A percentile compares a stretch with the other conserved stretches of the same genome.
Evolutionary conservation across 2,797 vertebrate genomes (phyloP).

Genomic region (Numenius phaeopus): DNA sequence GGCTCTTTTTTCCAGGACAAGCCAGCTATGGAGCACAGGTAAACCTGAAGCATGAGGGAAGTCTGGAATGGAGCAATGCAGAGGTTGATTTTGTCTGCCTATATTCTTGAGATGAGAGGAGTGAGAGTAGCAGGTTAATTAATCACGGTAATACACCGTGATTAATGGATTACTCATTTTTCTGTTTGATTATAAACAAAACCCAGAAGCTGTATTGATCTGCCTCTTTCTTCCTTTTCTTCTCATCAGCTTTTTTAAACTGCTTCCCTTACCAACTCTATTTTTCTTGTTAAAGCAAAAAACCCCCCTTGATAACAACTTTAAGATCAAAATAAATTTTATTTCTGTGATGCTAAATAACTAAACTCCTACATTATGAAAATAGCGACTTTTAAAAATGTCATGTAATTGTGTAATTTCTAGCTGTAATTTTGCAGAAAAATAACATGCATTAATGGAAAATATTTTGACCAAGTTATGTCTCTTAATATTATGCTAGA

Average conservation of each 20-base stretch:
- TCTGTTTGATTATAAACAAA: not conserved
- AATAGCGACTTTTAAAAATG: not conserved
- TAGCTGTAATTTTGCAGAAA: not conserved
- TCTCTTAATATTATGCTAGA: not conserved
- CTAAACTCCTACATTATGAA: not conserved
- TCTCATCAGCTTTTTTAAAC: not conserved
- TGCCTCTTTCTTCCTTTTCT: not conserved
- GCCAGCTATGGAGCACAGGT: not conserved
- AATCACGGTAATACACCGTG: not conserved
- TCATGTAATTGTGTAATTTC: not conserved
- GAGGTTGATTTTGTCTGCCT: not conserved
- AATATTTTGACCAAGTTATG: not conserved
- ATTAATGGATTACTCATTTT: not conserved
- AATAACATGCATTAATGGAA: not conserved
- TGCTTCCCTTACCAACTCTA: not conserved
- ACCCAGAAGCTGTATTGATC: not conserved
- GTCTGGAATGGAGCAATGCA: not conserved
- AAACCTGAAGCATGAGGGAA: not conserved
- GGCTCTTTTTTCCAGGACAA: not conserved
- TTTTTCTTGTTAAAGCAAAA: not conserved
- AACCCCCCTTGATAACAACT: not conserved
- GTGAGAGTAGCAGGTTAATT: not conserved
- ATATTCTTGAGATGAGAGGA: not conserved
- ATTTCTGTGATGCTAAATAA: not conserved
- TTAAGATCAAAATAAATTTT: not conserved